These are phyloP conservation scores for Spodoptera litura DNA, from an alignment of 1,140 invertebrate genomes.

Conservation along the genomic window DNA sequence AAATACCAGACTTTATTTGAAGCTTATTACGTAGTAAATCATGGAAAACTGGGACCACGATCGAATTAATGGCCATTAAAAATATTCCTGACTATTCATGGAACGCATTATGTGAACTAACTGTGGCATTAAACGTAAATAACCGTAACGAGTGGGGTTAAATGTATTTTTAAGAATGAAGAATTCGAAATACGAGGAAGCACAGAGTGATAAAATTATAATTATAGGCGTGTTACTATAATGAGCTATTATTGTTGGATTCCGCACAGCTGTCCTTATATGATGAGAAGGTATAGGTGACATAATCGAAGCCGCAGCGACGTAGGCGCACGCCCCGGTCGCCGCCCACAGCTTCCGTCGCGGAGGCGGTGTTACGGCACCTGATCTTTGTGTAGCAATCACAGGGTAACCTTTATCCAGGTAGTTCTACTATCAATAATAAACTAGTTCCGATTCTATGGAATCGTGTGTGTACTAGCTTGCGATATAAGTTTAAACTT, in stretches of 20 bases:
- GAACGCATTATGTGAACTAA: conserved; percentile 31
- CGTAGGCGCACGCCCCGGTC: conserved; percentile 68
- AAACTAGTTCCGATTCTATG: neutral
- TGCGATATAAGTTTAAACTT: no score
- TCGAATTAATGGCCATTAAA: conserved; percentile 48
- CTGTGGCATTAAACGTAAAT: conserved; percentile 34
- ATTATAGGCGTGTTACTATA: conserved; percentile 47
- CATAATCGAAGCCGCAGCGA: conserved; percentile 64
- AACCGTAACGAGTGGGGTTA: conserved; percentile 20
- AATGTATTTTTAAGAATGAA: conserved; percentile 17
- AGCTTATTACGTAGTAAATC: conserved; percentile 55
- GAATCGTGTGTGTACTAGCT: no score
- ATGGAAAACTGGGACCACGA: conserved; percentile 41
- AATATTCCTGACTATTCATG: conserved; percentile 46
- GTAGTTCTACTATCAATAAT: neutral
- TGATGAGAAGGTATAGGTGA: conserved; percentile 75
- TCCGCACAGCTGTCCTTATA: conserved; percentile 68
- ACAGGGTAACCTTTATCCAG: conserved; percentile 41
- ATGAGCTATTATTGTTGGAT: conserved; percentile 55
- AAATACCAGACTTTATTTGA: conserved; percentile 52
- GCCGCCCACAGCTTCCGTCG: conserved; percentile 77
- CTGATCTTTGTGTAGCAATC: conserved; percentile 71
- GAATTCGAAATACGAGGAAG: conserved; percentile 36
- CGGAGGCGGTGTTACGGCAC: conserved; percentile 70
- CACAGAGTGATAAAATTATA: conserved; percentile 16